Evolutionary conservation across 2,888 invertebrate species (phyloP).

Genomic region (Drosophila tanythrix): DNA sequence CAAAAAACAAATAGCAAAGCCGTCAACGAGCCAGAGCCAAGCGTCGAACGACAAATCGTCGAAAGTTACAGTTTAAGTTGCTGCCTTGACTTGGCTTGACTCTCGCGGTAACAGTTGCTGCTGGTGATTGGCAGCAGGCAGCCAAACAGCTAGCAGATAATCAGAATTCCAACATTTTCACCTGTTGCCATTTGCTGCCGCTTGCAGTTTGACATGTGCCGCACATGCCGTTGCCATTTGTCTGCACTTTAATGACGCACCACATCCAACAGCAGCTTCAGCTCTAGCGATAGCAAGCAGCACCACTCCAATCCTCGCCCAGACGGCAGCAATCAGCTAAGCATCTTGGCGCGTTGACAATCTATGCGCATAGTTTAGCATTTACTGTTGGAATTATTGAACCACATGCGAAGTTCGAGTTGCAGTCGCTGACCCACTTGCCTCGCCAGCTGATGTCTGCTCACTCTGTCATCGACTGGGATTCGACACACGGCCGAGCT

Average conservation of each 20-base stretch:
- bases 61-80: constrained; percentile 81
- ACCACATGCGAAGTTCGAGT: constrained; percentile 70
- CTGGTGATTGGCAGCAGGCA: constrained; percentile 49
- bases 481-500: constrained; percentile 1
- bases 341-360: constrained; percentile 74
- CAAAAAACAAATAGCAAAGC: constrained; percentile 38
- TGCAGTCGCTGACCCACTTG: constrained; percentile 63
- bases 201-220: constrained; percentile 81
- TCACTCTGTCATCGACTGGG: constrained; percentile 11
- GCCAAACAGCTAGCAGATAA: constrained; percentile 64
- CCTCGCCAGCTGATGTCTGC: constrained; percentile 44
- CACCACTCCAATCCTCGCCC: constrained; percentile 57
- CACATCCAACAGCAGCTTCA: constrained; percentile 47
- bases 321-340: constrained; percentile 64
- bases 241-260: constrained; percentile 81
- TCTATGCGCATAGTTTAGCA: constrained; percentile 79
- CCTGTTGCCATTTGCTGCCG: constrained; percentile 75
- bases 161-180: constrained; percentile 81
- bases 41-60: constrained; percentile 75
- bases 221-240: constrained; percentile 82
- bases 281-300: constrained; percentile 18
- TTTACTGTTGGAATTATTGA: constrained; percentile 74
- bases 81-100: constrained; percentile 21
- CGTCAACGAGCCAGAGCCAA: constrained; percentile 50
- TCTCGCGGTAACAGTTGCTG: constrained; percentile 54